Evolutionary conservation across 1,140 invertebrate species (phyloP).

Genomic region (Ectropis grisescens): DNA sequence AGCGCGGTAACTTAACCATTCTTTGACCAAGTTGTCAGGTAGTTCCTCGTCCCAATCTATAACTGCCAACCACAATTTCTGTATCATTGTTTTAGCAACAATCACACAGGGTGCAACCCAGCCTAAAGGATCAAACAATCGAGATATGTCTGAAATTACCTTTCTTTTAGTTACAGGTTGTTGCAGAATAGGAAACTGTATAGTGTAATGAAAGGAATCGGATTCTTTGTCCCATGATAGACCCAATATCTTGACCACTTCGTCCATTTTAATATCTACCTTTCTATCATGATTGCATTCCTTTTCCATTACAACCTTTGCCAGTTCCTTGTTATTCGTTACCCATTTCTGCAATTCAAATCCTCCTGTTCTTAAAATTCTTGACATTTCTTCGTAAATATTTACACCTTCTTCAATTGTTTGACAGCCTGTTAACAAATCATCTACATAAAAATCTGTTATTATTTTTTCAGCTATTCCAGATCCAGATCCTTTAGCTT

Average conservation of each 20-base stretch:
- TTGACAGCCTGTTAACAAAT: constrained; percentile 2
- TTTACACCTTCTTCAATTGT: constrained; percentile 1
- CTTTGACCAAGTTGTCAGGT: too few relatives aligned
- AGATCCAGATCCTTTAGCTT: not conserved
- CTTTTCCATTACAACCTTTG: not conserved
- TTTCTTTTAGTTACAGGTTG: too few relatives aligned
- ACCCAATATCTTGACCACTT: constrained; percentile 4
- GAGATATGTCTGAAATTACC: too few relatives aligned
- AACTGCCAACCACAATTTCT: too few relatives aligned
- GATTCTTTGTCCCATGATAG: constrained; percentile 1
- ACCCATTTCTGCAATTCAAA: constrained; percentile 5
- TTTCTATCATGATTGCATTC: too few relatives aligned
- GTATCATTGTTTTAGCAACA: too few relatives aligned
- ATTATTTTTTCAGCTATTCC: constrained; percentile 6
- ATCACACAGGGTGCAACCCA: too few relatives aligned
- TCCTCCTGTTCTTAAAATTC: not conserved
- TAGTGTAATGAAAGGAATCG: constrained; percentile 2
- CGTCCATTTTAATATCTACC: constrained; percentile 5
- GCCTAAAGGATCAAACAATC: too few relatives aligned
- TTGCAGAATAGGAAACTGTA: too few relatives aligned
- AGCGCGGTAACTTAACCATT: too few relatives aligned
- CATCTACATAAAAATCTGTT: constrained; percentile 10
- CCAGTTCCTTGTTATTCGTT: not conserved
- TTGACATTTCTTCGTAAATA: not conserved
- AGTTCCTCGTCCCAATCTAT: too few relatives aligned